Conservation (phyloP, 2,113 vertebrate species). For the Gulo gulo region DNA sequence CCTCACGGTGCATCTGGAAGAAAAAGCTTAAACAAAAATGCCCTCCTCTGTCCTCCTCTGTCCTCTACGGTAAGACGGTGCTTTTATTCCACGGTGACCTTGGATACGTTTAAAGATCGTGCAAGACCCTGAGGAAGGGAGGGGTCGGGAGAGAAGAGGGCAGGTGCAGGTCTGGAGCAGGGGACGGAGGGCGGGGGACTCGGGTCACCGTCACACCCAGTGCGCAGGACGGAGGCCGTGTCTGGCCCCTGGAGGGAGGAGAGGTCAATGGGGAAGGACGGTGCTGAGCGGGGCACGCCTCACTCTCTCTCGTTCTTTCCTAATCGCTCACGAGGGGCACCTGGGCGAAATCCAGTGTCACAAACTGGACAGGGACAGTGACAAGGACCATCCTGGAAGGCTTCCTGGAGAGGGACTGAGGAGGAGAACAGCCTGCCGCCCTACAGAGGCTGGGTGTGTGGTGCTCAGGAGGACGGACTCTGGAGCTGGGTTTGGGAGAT, state of each 20-base stretch:
- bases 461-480: background rate
- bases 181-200: background rate
- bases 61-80: background rate
- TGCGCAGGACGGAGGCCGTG: accelerated
- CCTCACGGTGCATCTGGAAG: background rate
- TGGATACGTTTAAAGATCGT: background rate
- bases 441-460: accelerated
- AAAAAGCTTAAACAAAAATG: accelerated
- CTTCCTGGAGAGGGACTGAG: background rate
- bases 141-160: background rate
- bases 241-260: too few relatives aligned
- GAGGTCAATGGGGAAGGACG: accelerated
- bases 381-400: background rate
- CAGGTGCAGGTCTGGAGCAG: accelerated
- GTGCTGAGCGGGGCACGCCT: accelerated
- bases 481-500: background rate
- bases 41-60: background rate
- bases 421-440: accelerated
- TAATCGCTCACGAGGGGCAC: accelerated
- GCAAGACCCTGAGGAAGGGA: background rate
- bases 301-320: background rate
- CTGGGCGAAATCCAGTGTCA: background rate
- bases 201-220: accelerated
- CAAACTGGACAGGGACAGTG: accelerated
- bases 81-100: background rate